phyloP scores from a whole-genome alignment of 2,888 invertebrate species.

The Yponomeuta plumbellus region DNA sequence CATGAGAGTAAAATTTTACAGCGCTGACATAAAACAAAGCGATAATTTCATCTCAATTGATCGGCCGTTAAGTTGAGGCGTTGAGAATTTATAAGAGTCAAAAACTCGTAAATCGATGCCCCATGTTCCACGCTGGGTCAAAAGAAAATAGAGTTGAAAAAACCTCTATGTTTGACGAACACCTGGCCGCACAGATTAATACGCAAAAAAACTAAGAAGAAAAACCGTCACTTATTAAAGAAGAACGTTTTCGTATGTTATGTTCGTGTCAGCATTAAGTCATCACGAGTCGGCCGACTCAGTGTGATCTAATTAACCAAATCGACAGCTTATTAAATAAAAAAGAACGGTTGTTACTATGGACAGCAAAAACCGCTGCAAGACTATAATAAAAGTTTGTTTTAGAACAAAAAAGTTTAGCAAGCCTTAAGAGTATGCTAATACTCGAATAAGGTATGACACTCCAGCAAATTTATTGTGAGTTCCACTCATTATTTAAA shows the following conservation, averaged over 20 bases:
- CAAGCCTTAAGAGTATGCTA: background rate
- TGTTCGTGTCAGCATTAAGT: constrained; percentile 65
- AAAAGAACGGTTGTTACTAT: background rate
- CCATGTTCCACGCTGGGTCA: constrained; percentile 40
- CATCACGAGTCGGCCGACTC: constrained; percentile 59
- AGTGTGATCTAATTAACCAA: constrained; percentile 55
- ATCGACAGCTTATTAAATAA: constrained; percentile 7
- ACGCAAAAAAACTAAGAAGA: constrained; percentile 61
- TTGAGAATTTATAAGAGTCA: constrained; percentile 69
- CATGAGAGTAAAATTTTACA: background rate
- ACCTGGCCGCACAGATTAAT: constrained; percentile 51
- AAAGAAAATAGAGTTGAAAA: constrained; percentile 55
- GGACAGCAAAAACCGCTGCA: background rate
- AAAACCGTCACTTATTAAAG: constrained; percentile 61
- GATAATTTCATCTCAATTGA: constrained; percentile 60
- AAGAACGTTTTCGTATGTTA: constrained; percentile 26
- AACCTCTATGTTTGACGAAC: constrained; percentile 65
- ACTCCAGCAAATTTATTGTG: constrained; percentile 59
- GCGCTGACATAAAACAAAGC: constrained; percentile 30
- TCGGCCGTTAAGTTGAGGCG: constrained; percentile 65
- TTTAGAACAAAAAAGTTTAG: background rate
- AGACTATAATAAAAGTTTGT: background rate
- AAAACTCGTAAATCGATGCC: constrained; percentile 62
- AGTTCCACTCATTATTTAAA: constrained; percentile 66
- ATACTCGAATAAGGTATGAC: constrained; percentile 44